Conservation (phyloP, 2,113 vertebrate species). For the Genyomyrus donnyi region DNA sequence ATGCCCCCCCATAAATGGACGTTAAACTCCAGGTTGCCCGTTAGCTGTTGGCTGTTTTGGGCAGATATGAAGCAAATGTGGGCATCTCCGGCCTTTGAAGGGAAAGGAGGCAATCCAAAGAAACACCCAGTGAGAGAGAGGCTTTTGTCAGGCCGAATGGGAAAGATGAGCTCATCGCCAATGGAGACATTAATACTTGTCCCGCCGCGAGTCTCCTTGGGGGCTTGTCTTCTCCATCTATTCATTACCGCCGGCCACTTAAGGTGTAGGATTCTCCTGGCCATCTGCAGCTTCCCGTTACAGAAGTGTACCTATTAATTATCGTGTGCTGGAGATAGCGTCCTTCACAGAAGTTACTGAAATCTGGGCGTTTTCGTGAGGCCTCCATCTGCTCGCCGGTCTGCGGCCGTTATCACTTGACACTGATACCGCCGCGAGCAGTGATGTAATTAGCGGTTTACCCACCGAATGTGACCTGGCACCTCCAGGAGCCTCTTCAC, state of each 20-base stretch:
- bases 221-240: conserved; percentile 28
- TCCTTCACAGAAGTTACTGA: neutral
- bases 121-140: neutral
- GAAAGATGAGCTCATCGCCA: conserved; percentile 24
- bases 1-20: neutral
- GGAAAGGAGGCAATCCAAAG: neutral
- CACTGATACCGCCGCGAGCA: neutral
- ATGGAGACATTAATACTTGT: conserved; percentile 21
- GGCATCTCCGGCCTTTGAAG: neutral
- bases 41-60: neutral
- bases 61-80: neutral
- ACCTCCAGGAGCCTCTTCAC: neutral
- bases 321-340: neutral
- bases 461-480: neutral
- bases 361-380: neutral
- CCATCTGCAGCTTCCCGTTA: conserved; percentile 33
- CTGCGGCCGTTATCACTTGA: too few species aligned
- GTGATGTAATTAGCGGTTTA: neutral
- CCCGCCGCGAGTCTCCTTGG: conserved; percentile 22
- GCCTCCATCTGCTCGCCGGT: neutral
- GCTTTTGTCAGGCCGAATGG: neutral
- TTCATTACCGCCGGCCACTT: conserved; percentile 39
- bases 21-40: neutral
- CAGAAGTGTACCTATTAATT: conserved; percentile 29
- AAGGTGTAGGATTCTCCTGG: conserved; percentile 35